Conservation (phyloP, 2,888 invertebrate species). For the Sinhomidia bicolor region DNA sequence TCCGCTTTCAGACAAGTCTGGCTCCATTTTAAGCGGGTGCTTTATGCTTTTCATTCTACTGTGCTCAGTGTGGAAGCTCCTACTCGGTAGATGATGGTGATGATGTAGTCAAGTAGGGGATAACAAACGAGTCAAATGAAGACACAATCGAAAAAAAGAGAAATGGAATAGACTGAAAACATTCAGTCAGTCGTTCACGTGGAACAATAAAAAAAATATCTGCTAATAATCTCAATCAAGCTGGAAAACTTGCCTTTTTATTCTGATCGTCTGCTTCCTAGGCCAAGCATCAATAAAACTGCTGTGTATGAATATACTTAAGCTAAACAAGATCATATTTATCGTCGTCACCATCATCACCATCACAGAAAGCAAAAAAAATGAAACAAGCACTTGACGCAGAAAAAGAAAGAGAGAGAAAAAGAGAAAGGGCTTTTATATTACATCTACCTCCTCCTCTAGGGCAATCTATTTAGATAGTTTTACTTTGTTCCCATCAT, state of each 20-base stretch:
- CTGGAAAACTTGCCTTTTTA: slow-evolving; percentile 16
- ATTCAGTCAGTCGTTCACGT: slow-evolving; percentile 24
- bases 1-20: not conserved
- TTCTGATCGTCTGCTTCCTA: slow-evolving; percentile 3
- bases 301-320: not conserved
- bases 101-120: not conserved
- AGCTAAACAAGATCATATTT: slow-evolving; percentile 1
- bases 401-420: not conserved
- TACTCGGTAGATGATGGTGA: not conserved
- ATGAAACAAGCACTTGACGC: not conserved
- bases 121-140: not conserved
- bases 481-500: slow-evolving; percentile 51
- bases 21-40: not conserved
- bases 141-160: not conserved
- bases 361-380: not conserved
- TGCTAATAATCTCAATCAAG: slow-evolving; percentile 68
- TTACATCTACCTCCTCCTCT: slow-evolving; percentile 11
- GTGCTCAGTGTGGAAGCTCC: not conserved
- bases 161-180: not conserved
- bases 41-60: slow-evolving; percentile 1
- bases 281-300: not conserved
- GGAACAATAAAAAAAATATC: slow-evolving; percentile 61
- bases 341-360: slow-evolving; percentile 8
- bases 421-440: not conserved
- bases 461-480: slow-evolving; percentile 45